Base-by-base conservation (phyloP, 2,797 vertebrate genomes). In the Paramormyrops hopkinsi region DNA sequence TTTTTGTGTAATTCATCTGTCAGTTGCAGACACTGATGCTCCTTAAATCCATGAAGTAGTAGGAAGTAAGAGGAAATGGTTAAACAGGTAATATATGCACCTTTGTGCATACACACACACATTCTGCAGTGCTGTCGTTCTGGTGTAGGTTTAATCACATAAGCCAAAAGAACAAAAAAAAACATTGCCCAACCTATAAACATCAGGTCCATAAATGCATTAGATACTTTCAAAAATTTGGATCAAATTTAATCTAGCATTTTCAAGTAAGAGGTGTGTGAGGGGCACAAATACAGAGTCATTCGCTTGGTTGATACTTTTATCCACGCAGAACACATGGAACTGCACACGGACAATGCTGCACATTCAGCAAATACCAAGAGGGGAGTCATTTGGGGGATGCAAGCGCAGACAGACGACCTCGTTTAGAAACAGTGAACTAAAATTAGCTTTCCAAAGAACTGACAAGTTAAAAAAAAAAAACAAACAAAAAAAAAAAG, bases 391-490 rank as follows among this genome's bases (percentile, higher is more conserved):
- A 73, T 41, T 73, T 33, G 25, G 69, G 69, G 33, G 33, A 48
- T 25, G 82, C 19, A 59, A 85, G 51, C 82, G 92, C 86, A 84
- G 85, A 91, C 83, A 87, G 17, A 88, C 88, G 54, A 92, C 92
- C 33, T 88, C 91, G 88, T 91, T 92, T 92, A 94, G 90, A 93
- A 85, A 88, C 91, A 19, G 29, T 89, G 29, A 89, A 93, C 91
- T 93, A 91, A 92, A 88, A 84, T 92, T 88, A n/a, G 92, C 93
- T 88, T 92, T 76, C 89, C 91, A 89, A 89, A 86, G 37, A 92
- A 91, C 90, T 90, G 84, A 91, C 88, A 93, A 56, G 17, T 91
- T 89, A 90, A 88, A 62, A 59, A 51, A 53, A 12, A 90, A 86
- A 69, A 54, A 62, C 65, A 41, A 85, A 62, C 65, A 41, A 85